phyloP scores from a whole-genome alignment of 1,140 invertebrate genomes.

The Acyrthosiphon pisum region DNA sequence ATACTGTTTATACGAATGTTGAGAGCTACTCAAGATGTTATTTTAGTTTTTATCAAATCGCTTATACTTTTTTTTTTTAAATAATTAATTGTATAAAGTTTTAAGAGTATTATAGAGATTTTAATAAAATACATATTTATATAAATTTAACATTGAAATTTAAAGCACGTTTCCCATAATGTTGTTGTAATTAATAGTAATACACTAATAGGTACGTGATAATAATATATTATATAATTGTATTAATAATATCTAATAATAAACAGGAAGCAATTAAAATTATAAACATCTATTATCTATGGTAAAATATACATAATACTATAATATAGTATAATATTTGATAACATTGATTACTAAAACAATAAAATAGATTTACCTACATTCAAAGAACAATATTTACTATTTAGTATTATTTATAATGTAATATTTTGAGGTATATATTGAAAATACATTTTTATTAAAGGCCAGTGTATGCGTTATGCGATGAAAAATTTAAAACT shows the following conservation, averaged over 20 bases:
- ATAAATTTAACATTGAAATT: neutral
- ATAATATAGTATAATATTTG: neutral
- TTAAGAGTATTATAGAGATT: neutral
- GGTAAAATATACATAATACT: neutral
- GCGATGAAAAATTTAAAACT: neutral
- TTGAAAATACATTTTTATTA: neutral
- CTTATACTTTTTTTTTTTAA: neutral
- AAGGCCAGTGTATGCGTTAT: neutral
- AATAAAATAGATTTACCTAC: neutral
- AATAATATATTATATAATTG: neutral
- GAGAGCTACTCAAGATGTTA: no score
- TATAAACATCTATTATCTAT: neutral
- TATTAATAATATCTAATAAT: neutral
- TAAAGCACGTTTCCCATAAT: neutral
- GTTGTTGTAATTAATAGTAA: neutral
- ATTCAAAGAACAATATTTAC: neutral
- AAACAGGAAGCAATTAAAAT: neutral
- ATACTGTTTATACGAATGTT: neutral
- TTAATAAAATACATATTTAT: neutral
- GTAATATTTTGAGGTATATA: neutral
- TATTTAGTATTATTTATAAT: neutral
- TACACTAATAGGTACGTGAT: neutral
- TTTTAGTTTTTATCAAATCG: neutral
- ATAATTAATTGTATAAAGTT: neutral
- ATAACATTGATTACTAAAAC: neutral